These are phyloP conservation scores for Sinohyriopsis cumingii DNA, from an alignment of 2,888 invertebrate species.

Conservation along the genomic window DNA sequence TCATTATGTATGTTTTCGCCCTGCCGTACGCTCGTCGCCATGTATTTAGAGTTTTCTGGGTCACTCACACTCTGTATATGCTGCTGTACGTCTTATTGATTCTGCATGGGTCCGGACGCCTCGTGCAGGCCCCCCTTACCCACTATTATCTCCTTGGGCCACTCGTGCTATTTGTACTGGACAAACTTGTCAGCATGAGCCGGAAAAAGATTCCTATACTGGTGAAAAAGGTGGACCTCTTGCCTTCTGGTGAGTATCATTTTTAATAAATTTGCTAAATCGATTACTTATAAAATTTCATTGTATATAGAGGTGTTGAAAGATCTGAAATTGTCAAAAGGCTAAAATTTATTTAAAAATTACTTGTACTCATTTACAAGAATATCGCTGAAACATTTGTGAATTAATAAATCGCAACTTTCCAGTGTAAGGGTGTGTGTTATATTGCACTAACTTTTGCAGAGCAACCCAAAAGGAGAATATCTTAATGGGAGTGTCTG, in stretches of 20 bases:
- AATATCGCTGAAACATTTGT: too few species aligned
- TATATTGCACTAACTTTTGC: too few species aligned
- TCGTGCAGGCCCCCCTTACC: slow-evolving; percentile 76
- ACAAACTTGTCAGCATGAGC: slow-evolving; percentile 76
- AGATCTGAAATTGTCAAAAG: too few species aligned
- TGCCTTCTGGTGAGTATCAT: slow-evolving; percentile 76
- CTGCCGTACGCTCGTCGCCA: slow-evolving; percentile 74
- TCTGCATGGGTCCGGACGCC: slow-evolving; percentile 77
- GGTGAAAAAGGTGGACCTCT: slow-evolving; percentile 75
- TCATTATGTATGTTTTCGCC: slow-evolving; percentile 77
- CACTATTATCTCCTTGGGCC: slow-evolving; percentile 77
- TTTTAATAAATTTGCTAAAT: too few species aligned
- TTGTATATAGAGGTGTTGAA: too few species aligned
- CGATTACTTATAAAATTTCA: too few species aligned
- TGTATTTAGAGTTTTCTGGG: slow-evolving; percentile 78
- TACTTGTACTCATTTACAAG: too few species aligned
- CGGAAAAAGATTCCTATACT: slow-evolving; percentile 77
- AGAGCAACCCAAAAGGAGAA: too few species aligned
- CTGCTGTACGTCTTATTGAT: slow-evolving; percentile 76
- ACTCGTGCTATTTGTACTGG: slow-evolving; percentile 75
- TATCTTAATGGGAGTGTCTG: too few species aligned
- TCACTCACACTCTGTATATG: slow-evolving; percentile 77
- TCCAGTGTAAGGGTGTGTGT: too few species aligned
- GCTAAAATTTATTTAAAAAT: too few species aligned
- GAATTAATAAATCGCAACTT: too few species aligned